A percentile compares a stretch with the other conserved stretches of the same genome.
Evolutionary conservation across 2,113 vertebrate species (phyloP).

Genomic region (Elachura formosa): DNA sequence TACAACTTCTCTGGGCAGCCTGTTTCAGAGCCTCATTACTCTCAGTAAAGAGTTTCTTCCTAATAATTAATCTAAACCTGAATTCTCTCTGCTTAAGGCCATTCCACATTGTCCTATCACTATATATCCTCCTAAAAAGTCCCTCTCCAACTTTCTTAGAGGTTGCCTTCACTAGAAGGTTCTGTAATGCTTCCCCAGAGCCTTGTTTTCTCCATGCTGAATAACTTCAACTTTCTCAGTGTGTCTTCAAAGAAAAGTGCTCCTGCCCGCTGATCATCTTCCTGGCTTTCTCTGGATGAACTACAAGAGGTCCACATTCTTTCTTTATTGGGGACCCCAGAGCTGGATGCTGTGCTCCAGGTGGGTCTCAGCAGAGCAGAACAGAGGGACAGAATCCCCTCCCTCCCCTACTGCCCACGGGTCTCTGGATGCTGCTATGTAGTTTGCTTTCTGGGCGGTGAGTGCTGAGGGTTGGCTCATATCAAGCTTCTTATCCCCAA

Average conservation of each 20-base stretch:
- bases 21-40: background rate
- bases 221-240: background rate
- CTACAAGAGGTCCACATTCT: background rate
- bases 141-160: background rate
- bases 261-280: background rate
- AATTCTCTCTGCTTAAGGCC: background rate
- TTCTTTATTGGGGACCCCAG: background rate
- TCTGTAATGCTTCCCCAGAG: background rate
- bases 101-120: background rate
- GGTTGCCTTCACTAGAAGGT: background rate
- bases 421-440: background rate
- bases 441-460: background rate
- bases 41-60: background rate
- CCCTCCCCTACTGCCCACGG: fast-evolving
- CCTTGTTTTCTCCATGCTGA: background rate
- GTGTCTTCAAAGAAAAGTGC: background rate
- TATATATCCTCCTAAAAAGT: background rate
- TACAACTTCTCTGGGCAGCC: background rate
- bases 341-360: background rate
- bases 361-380: background rate
- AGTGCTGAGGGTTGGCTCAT: fast-evolving
- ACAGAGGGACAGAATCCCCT: background rate
- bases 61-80: background rate
- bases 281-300: background rate
- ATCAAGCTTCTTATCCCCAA: background rate